Evolutionary conservation across 1,140 invertebrate genomes (phyloP), one percentile per base, ranked within the genome.

Genomic region (Leptopilina clavipes): DNA sequence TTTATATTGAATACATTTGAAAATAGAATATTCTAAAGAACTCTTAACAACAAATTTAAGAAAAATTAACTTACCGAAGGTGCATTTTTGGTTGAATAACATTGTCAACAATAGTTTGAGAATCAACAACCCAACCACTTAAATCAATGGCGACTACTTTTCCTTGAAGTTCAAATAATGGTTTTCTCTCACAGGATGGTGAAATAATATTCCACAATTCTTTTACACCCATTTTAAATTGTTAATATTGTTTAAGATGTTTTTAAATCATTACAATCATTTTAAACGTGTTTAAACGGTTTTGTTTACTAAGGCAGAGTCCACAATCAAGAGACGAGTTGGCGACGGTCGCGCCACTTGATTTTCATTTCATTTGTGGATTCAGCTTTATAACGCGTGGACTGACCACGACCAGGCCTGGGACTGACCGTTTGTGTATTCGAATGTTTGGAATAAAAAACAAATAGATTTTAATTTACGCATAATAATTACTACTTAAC

Each of bases 81-180:
- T 96, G 94, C 87, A 96, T 93, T 84, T 94, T 93, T 6, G 94
- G 93, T 87, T 95, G 94, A 31, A 92, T 89, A 81, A 91, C 87
- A 86, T 94, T 93, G 79, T 95, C 94, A 0, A 93, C 92, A 37
- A 95, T 91, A 89, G 92, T 94, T 85, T 95, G 94, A 84, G 94
- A 95, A 81, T 96, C 95, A 84, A 95, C 95, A 18, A 96, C 92
- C 95, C 95, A 96, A 76, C 95, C 93, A 79, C 95, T 94, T 73
- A 96, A 89, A 89, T 96, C 95, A 71, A 96, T 93, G 0, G 95
- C 95, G 12, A 96, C 88, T 0, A 91, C 93, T 90, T 96, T 94
- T 11, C 93, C 94, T 76, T 94, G 91, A 1, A 96, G 90, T 89
- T 96, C 94, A 85, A 92, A 93, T 22, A 96, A 86, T 6, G 95